These are phyloP conservation scores for Hypanus sabinus DNA, from an alignment of 2,113 vertebrate species.

Conservation along the genomic window DNA sequence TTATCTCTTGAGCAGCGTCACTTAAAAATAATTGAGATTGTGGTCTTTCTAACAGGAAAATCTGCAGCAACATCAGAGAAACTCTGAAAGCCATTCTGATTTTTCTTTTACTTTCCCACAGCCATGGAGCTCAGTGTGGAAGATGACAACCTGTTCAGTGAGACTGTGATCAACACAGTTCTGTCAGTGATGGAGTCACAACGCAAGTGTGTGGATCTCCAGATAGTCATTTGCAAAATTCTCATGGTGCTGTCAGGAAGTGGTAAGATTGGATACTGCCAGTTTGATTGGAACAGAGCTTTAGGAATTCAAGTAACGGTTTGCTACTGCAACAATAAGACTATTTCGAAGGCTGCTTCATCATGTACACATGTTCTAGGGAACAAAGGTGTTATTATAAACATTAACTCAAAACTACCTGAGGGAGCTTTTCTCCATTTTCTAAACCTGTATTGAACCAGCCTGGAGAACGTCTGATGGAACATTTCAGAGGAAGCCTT, in stretches of 20 bases:
- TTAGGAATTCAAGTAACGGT: neutral
- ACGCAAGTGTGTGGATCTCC: constrained; percentile 42
- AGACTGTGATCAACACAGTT: constrained; percentile 41
- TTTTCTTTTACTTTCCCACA: constrained; percentile 41
- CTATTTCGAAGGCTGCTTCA: too few species aligned
- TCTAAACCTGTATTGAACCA: too few species aligned
- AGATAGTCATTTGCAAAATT: constrained; percentile 43
- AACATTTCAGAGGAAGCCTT: neutral
- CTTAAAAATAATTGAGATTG: neutral
- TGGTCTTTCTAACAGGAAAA: neutral
- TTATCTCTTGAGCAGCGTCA: neutral
- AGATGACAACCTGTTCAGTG: neutral
- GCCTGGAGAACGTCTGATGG: too few species aligned
- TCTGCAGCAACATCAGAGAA: neutral
- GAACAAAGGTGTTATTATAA: neutral
- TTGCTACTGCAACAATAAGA: neutral
- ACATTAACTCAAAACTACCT: neutral
- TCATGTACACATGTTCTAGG: neutral
- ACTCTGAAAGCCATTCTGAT: neutral
- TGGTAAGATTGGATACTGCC: constrained; percentile 46
- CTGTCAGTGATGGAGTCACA: constrained; percentile 42
- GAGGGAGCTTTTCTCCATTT: too few species aligned
- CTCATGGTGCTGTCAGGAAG: constrained; percentile 52
- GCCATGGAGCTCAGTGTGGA: constrained; percentile 43
- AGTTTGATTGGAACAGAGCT: neutral